These are phyloP conservation scores for Dreissena rostriformis DNA, from an alignment of 1,140 invertebrate genomes.

Conservation along the genomic window DNA sequence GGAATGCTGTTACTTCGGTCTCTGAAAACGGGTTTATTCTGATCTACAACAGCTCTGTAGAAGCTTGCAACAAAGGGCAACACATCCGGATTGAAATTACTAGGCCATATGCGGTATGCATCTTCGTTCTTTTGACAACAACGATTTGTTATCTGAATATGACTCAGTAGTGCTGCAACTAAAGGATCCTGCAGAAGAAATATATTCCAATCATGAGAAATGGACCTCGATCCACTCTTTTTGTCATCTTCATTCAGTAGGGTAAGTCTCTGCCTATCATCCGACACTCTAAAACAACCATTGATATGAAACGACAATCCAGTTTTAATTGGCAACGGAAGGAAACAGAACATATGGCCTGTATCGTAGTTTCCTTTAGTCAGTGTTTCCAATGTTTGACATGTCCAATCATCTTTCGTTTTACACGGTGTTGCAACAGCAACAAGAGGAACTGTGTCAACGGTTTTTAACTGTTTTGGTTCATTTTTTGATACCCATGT, in stretches of 20 bases:
- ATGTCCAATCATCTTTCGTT: not conserved
- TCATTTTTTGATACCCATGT: not conserved
- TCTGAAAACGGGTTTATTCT: slow-evolving; percentile 8
- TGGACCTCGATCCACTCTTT: not conserved
- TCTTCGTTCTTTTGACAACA: not conserved
- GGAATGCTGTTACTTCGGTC: not conserved
- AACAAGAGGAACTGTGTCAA: slow-evolving; percentile 26
- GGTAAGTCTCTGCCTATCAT: slow-evolving; percentile 59
- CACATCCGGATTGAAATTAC: not conserved
- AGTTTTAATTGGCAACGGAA: slow-evolving; percentile 68
- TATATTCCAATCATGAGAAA: not conserved
- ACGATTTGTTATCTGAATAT: not conserved
- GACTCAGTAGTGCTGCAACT: slow-evolving; percentile 10
- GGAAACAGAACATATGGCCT: slow-evolving; percentile 67
- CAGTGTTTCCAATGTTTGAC: slow-evolving; percentile 3
- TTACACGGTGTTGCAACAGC: slow-evolving; percentile 26
- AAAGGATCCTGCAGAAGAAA: slow-evolving; percentile 24
- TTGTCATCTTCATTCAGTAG: slow-evolving; percentile 60
- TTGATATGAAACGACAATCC: slow-evolving; percentile 69
- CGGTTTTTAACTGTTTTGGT: not conserved
- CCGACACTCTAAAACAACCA: slow-evolving; percentile 66
- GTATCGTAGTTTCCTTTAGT: slow-evolving; percentile 7
- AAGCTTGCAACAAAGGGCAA: slow-evolving; percentile 4
- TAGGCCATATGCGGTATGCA: slow-evolving; percentile 12
- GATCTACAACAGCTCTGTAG: not conserved